phyloP scores from a whole-genome alignment of 2,113 vertebrate species.

The Scophthalmus maximus region DNA sequence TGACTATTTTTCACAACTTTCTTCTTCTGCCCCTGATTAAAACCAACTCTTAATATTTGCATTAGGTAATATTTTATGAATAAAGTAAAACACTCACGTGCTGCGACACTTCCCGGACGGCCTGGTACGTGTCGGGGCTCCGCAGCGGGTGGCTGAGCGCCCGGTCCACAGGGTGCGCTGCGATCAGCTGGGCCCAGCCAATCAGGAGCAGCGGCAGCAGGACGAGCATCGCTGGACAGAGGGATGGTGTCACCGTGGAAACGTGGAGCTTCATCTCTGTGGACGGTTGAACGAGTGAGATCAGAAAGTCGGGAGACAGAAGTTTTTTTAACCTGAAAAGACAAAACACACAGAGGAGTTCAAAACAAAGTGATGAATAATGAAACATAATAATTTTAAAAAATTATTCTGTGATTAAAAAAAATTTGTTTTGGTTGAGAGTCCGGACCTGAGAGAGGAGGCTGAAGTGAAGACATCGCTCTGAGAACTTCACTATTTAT shows the following conservation, averaged over 20 bases:
- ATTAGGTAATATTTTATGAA: not conserved
- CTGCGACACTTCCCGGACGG: constrained; percentile 1
- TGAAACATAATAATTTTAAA: no score
- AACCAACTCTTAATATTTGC: not conserved
- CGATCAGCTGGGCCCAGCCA: constrained; percentile 39
- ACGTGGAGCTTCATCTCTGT: not conserved
- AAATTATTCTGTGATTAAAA: no score
- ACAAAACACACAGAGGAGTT: not conserved
- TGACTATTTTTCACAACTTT: no score
- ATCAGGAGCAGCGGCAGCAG: constrained; percentile 64
- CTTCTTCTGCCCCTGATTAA: no score
- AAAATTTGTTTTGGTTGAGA: no score
- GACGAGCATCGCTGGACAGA: not conserved
- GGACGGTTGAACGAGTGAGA: not conserved
- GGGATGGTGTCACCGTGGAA: not conserved
- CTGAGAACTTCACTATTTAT: constrained; percentile 46
- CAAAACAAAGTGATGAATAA: not conserved
- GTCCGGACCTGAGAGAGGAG: constrained; percentile 53
- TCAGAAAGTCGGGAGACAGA: not conserved
- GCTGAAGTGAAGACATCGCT: constrained; percentile 32
- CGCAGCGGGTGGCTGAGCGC: constrained; percentile 36
- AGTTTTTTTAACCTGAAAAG: constrained; percentile 34
- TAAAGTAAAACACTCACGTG: constrained; percentile 47
- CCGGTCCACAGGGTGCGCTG: not conserved
- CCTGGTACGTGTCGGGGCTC: constrained; percentile 14